Evolutionary conservation across 2,888 invertebrate genomes (phyloP).

Genomic region (Vannuccia rotundouncinata): DNA sequence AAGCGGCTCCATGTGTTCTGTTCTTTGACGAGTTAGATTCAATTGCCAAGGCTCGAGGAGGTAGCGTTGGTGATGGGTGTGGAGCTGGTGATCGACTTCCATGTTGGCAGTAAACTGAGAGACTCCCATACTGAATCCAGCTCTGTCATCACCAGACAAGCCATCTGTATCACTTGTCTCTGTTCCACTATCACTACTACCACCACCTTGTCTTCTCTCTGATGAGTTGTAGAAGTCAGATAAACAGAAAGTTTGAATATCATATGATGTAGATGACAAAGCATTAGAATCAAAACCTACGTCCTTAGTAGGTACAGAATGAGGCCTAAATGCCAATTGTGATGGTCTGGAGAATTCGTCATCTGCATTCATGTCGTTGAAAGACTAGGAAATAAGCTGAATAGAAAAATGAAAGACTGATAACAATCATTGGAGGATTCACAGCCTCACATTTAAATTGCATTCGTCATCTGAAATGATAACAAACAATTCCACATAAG

Average conservation of each 20-base stretch:
- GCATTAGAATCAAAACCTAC: neutral
- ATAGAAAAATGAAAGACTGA: conserved; percentile 19
- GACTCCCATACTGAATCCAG: conserved; percentile 1
- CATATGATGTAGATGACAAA: neutral
- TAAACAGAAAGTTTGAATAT: conserved; percentile 8
- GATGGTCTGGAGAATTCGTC: neutral
- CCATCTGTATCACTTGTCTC: conserved; percentile 17
- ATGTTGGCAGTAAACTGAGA: conserved; percentile 97
- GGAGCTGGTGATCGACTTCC: conserved; percentile 96
- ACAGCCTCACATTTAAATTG: conserved; percentile 16
- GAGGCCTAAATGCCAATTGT: neutral
- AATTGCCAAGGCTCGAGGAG: conserved; percentile 70
- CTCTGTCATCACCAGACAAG: conserved; percentile 3
- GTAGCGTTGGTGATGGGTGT: conserved; percentile 38
- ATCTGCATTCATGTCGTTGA: conserved; percentile 1
- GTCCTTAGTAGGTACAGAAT: neutral
- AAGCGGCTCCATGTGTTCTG: conserved; percentile 95
- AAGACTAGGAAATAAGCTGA: conserved; percentile 11
- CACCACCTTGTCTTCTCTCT: neutral
- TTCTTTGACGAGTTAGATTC: conserved; percentile 99
- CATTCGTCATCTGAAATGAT: neutral
- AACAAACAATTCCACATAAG: neutral
- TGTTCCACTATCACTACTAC: conserved; percentile 8
- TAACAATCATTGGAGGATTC: conserved; percentile 13
- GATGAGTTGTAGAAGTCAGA: conserved; percentile 8